Percentiles rank a stretch among this genome's conserved stretches.
phyloP scores from a whole-genome alignment of 2,888 invertebrate genomes.

The Chymomyza amoena region DNA sequence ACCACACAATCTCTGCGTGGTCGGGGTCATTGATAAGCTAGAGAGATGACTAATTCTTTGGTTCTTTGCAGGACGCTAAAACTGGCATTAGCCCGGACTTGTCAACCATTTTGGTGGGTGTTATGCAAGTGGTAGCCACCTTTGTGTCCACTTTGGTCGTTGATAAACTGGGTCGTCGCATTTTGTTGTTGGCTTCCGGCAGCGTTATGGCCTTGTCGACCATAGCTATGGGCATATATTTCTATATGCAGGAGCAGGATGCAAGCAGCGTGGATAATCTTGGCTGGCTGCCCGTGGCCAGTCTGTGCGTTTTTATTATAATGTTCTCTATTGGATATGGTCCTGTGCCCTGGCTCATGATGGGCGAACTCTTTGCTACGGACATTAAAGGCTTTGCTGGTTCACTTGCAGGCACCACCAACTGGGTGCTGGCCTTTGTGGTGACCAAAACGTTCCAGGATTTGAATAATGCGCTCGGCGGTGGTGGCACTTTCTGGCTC shows the following conservation, averaged over 20 bases:
- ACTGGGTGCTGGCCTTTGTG: conserved; percentile 89
- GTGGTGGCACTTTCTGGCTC: conserved; percentile 86
- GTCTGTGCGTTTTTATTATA: conserved; percentile 87
- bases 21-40: not conserved
- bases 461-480: conserved; percentile 81
- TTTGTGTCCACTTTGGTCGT: conserved; percentile 87
- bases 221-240: conserved; percentile 86
- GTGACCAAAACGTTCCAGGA: conserved; percentile 87
- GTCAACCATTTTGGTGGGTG: conserved; percentile 90
- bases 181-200: conserved; percentile 86
- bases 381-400: conserved; percentile 88
- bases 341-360: conserved; percentile 88
- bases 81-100: conserved; percentile 81
- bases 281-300: conserved; percentile 87
- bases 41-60: not conserved
- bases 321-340: conserved; percentile 92
- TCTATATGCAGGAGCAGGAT: conserved; percentile 79
- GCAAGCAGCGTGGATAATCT: conserved; percentile 80
- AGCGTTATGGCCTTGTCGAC: conserved; percentile 85
- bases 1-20: not conserved
- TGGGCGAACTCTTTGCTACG: conserved; percentile 89
- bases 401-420: conserved; percentile 88
- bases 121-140: conserved; percentile 86
- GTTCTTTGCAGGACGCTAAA: conserved; percentile 63
- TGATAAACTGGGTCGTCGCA: conserved; percentile 88